Evolutionary conservation across 2,888 invertebrate species (phyloP), one percentile per base, ranked within the genome.

Genomic region (Drepanosiphum platanoidis): DNA sequence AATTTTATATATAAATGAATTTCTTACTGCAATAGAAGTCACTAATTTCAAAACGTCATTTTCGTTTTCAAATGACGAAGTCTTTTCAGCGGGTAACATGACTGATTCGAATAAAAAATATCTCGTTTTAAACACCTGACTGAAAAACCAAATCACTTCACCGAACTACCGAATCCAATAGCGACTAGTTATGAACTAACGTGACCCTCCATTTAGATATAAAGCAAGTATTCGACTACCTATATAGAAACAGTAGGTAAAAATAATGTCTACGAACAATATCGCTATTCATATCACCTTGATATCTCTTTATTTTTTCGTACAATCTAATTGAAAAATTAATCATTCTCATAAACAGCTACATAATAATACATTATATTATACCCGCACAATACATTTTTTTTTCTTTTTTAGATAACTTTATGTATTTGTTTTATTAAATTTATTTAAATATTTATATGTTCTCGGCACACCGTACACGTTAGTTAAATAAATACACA

Each of bases 111-210:
- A 61, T n/a, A 1, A 32, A 61, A 61, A 70, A 34, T 75, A 80
- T 80, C 52, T n/a, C 4, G 11, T 36, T 4, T 34, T 13, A 82
- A 72, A 72, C 32, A 74, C 32, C 61, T 15, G 42, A 11, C 61
- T 22, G 27, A 13, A n/a, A 42, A 82, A 46, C 64, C 34, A 74
- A 82, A 72, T 79, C 79, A 79, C 82, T 72, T 82, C 82, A 46
- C 64, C 64, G 36, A 83, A 74, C 82, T 83, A 83, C 82, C 74
- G 82, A 74, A 74, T 46, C 82, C 61, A 64, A 74, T 70, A 72
- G 34, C 82, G 82, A 66, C 74, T 83, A 74, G 58, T 64, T 46
- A 74, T 83, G 64, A 74, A 83, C 82, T 83, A 64, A 83, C 82
- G 64, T 64, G 74, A 83, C 72, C 74, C 82, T 74, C 72, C 34